Evolutionary conservation across 2,888 invertebrate genomes (phyloP), one percentile per base, ranked within the genome.

Genomic region (Creontiades dilutus): DNA sequence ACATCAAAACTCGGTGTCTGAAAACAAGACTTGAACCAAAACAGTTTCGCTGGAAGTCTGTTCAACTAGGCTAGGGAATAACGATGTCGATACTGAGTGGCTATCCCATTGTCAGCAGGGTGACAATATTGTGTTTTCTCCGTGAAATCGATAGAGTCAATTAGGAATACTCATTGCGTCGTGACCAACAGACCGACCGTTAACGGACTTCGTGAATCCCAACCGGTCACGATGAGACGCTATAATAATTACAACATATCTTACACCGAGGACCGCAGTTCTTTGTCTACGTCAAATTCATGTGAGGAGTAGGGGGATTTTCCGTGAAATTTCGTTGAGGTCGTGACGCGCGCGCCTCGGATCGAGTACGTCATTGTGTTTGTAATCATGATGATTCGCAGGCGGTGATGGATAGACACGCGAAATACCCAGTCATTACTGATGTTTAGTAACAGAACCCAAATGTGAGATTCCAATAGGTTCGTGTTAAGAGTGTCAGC

Each of bases 171-270:
- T 68, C 19, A 68, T 68, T 80, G 46, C 47, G 46, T 80, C 80
- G 80, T 80, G 80, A 80, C 46, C 80, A 80, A 13, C 80, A n/a
- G n/a, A n/a, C n/a, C 48, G 80, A 80, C 80, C 80, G 80, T 80
- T 80, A 80, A 80, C 80, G 19, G 80, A n/a, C 28, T 23, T 80
- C 80, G 80, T 80, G 80, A 80, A 46, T 80, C 46, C 47, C 46
- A 48, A 28, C 46, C 46, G 80, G 46, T 80, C 80, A 80, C 80
- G 80, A 80, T 19, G 80, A n/a, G 68, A 28, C 46, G 48, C 80
- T 46, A 46, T 19, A 37, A 80, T 80, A 80, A 80, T 80, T 80
- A 80, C 80, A 9, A 11, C 19, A n/a, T 14, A 80, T 80, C 80
- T 46, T 19, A 46, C 80, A 80, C 47, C 80, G n/a, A 9, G 23